Conservation (phyloP, 2,797 vertebrate genomes). For the Urophycis tenuis region DNA sequence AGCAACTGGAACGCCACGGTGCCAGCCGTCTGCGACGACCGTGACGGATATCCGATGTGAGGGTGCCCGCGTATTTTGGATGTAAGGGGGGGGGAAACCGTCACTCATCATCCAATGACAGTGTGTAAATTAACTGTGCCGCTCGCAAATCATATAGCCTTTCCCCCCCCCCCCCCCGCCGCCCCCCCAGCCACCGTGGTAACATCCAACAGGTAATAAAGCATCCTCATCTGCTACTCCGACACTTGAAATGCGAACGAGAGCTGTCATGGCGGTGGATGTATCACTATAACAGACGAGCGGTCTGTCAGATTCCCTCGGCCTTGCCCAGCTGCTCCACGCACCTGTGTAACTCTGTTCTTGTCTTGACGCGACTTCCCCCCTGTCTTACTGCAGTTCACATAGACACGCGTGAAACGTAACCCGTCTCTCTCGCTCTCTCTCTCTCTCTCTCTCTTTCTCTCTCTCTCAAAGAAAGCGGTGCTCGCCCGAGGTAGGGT, state of each 20-base stretch:
- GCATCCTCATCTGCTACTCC: not conserved
- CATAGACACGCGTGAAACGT: not conserved
- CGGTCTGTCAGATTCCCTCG: not conserved
- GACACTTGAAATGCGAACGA: not conserved
- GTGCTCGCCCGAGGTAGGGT: not conserved
- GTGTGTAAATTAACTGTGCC: slow-evolving; percentile 51
- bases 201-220: not conserved
- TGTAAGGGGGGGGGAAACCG: slow-evolving; percentile 33
- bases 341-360: not conserved
- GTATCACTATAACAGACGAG: not conserved
- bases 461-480: not conserved
- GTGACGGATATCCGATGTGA: not conserved
- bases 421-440: not conserved
- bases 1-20: not conserved
- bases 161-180: too few species aligned
- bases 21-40: not conserved
- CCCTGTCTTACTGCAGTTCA: not conserved
- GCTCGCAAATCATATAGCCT: slow-evolving; percentile 50
- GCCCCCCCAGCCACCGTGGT: not conserved
- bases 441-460: slow-evolving; percentile 1
- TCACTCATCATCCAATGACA: slow-evolving; percentile 60
- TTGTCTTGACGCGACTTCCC: not conserved
- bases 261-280: not conserved
- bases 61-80: slow-evolving; percentile 47
- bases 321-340: not conserved